Conservation (phyloP, 1,140 invertebrate genomes). For the Diabrotica virgifera region DNA sequence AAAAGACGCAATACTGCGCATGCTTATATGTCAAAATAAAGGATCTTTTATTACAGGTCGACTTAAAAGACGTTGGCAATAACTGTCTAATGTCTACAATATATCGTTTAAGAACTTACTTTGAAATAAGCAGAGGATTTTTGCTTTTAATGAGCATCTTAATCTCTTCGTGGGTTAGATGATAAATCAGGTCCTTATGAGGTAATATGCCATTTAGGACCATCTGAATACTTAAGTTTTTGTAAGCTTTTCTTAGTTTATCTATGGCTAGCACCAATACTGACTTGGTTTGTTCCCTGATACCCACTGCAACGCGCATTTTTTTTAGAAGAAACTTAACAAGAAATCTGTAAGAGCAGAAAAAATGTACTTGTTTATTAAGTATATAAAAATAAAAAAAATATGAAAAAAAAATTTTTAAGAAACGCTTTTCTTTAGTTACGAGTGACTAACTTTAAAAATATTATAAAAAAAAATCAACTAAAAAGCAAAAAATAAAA, state of each 20-base stretch:
- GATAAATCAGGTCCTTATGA: constrained; percentile 65
- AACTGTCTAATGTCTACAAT: neutral
- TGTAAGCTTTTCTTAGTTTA: constrained; percentile 60
- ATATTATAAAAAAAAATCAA: too few species aligned
- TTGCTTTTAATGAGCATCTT: constrained; percentile 54
- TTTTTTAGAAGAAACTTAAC: constrained; percentile 57
- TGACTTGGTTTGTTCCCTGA: constrained; percentile 69
- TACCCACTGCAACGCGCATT: constrained; percentile 58
- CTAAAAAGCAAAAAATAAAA: too few species aligned
- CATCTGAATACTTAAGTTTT: constrained; percentile 58
- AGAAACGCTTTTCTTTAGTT: too few species aligned
- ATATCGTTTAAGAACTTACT: constrained; percentile 51
- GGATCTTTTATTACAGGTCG: too few species aligned
- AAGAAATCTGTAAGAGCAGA: constrained; percentile 46
- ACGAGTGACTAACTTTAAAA: too few species aligned
- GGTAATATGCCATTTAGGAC: constrained; percentile 62
- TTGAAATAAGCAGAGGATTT: constrained; percentile 60
- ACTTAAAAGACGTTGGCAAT: too few species aligned
- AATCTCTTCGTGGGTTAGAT: constrained; percentile 67
- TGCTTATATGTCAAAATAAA: too few species aligned
- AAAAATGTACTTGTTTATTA: too few species aligned
- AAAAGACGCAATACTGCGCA: too few species aligned
- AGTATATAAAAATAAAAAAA: too few species aligned
- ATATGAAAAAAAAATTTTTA: too few species aligned
- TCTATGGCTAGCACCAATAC: constrained; percentile 58